Evolutionary conservation across 1,140 invertebrate species (phyloP), one percentile per base, ranked within the genome.

Genomic region (Diprion similis): DNA sequence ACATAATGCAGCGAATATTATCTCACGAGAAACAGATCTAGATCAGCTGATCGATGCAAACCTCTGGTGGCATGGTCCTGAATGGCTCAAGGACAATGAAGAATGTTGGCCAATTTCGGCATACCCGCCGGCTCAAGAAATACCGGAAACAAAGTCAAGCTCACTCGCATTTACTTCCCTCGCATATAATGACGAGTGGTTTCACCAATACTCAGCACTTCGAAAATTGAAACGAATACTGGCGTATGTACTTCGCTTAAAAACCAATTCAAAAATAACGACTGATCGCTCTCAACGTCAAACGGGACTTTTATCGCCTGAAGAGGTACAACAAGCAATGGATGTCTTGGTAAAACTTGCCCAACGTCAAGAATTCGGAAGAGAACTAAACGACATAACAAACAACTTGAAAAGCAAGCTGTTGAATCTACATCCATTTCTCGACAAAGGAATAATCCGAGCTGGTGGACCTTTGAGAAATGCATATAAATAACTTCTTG

Each of bases 1-100:
- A 3, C 65, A 81, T 0, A 83, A 83, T 68, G 77, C 80, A 11
- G 80, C 81, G 10, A 80, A 83, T 71, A 71, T 76, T 0, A 46
- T 76, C 4, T 81, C 81, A 13, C 51, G 78, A 18, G 81, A 77
- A 1, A 71, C 76, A 19, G 37, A 15, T 17, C 68, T 69, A 17
- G n/a, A 10, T 1, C n/a, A 78, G n/a, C 17, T 74, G 10, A 72
- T 71, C 80, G 9, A 51, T 10, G 15, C 9, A 51, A 8, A 51
- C 8, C 8, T 51, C 48, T 51, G 48, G 48, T 51, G 48, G 48
- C 48, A 51, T 10, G 48, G 48, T 8, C 48, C 48, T 15, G 9
- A 15, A 10, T 51, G 48, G 48, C 48, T 51, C 15, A 8, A 51
- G 15, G 48, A 51, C 8, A 51, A 8, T 15, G 46, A 47, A 72